Base-by-base conservation (phyloP, 2,888 invertebrate genomes). In the Diabrotica balteata region DNA sequence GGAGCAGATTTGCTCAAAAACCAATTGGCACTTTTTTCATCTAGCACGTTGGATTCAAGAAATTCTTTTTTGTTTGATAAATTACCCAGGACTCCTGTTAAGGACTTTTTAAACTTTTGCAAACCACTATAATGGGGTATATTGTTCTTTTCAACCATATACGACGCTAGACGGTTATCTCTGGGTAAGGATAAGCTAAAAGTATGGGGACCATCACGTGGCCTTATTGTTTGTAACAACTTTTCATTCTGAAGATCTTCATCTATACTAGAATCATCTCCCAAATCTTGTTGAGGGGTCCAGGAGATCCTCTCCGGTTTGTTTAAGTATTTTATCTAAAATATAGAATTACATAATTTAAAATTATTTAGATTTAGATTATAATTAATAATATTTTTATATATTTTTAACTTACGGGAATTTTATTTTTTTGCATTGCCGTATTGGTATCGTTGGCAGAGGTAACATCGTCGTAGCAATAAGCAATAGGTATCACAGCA, bases 281-380 rank as follows among this genome's bases (percentile, higher is more conserved):
- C 90, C n/a, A 95, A 86, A 82, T 95, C 95, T 80, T 94, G 94
- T 77, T 94, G 93, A 0, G 95, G 94, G 0, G 94, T 94, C 95
- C 94, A 95, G 0, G 90, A 86, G 53, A 84, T 74, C 22, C 77
- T 78, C 47, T 72, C 68, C 51, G 66, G 64, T 8, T 63, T 69
- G 43, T 68, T 68, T 46, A 66, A 67, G 43, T 67, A 60, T 53
- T 54, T 52, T 10, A 63, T 57, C 69, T 72, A 44, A 64, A 73
- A 73, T 58, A 50, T 7, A 11, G 11, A n/a, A 22, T 32, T 32
- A 32, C 2, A 32, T 32, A 32, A 5, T 32, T 32, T 32, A 32
- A 32, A 32, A 32, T 32, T 32, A 32, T 32, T 4, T 32, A 32
- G 32, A 32, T 32, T 32, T 32, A 32, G 32, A 32, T 32, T 4